Evolutionary conservation across 2,888 invertebrate genomes (phyloP), one percentile per base, ranked within the genome.

Genomic region (Drosophila anomelani): DNA sequence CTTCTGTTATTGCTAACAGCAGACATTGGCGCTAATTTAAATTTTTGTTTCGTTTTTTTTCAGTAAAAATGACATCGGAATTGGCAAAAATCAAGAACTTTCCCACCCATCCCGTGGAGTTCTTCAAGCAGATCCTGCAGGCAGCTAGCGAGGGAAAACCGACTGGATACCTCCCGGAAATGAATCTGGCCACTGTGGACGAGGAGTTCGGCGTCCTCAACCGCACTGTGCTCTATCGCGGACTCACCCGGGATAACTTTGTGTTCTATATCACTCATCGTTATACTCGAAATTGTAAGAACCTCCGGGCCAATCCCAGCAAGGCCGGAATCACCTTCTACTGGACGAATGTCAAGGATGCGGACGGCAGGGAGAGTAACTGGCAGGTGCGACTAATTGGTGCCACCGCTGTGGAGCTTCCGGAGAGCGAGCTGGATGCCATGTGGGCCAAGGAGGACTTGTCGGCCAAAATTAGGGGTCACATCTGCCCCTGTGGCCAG

Each of bases 121-220:
- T 92, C 34, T 88, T 92, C 36, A 70, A 88, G 39, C 56, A 74
- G 4, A 46, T 92, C 10, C n/a, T 91, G 15, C 49, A 75, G 4
- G 73, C 75, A 9, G 58, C 15, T 9, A 23, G 9, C 15, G 5
- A 36, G 7, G 47, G 29, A 9, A 41, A 68, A 12, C 73, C 73
- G 2, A 29, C 29, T 6, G 47, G 72, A 1, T 41, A 10, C 3
- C 32, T 62, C 7, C n/a, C 80, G 7, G 66, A 82, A 3, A 90
- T 92, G 90, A 90, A 90, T 75, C 59, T 92, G 61, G 92, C 92
- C 12, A 91, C 92, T 17, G 15, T 90, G 17, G 92, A 92, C 67
- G 79, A 76, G 4, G 88, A 92, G 70, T 89, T 83, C 60, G 90
- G 89, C 1, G 87, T 90, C 4, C 78, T 92, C 4, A 91, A 91